phyloP scores from a whole-genome alignment of 2,113 vertebrate species.

The Numenius arquata region DNA sequence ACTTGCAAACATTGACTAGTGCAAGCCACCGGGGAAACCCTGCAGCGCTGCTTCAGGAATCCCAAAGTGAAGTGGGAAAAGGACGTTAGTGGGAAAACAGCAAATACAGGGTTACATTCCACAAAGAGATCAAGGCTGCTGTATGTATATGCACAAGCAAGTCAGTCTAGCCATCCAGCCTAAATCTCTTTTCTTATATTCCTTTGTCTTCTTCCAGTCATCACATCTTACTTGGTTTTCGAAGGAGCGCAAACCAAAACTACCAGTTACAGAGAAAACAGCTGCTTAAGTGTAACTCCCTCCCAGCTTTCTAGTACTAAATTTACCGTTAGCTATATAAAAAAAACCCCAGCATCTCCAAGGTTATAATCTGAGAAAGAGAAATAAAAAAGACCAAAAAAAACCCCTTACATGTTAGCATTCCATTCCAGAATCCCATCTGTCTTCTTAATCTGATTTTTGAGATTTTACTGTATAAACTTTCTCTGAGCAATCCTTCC shows the following conservation, averaged over 20 bases:
- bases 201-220: not conserved
- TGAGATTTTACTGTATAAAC: conserved; percentile 40
- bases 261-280: not conserved
- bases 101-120: not conserved
- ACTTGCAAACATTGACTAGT: rapidly evolving
- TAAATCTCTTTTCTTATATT: not conserved
- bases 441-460: conserved; percentile 47
- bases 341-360: not conserved
- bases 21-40: not conserved
- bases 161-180: not conserved
- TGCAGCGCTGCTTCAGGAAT: not conserved
- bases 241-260: not conserved
- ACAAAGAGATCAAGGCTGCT: not conserved
- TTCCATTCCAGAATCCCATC: conserved; percentile 37
- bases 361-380: conserved; percentile 23
- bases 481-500: conserved; percentile 43
- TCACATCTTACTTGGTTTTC: not conserved
- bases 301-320: not conserved
- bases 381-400: not conserved
- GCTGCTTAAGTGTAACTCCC: not conserved
- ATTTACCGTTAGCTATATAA: conserved; percentile 22
- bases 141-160: not conserved
- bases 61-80: not conserved
- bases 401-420: not conserved
- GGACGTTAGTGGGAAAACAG: not conserved